A percentile compares a stretch with the other conserved stretches of the same genome.
phyloP scores from a whole-genome alignment of 92 coral and sea anemone species.

The Epizoanthus illoricatus region DNA sequence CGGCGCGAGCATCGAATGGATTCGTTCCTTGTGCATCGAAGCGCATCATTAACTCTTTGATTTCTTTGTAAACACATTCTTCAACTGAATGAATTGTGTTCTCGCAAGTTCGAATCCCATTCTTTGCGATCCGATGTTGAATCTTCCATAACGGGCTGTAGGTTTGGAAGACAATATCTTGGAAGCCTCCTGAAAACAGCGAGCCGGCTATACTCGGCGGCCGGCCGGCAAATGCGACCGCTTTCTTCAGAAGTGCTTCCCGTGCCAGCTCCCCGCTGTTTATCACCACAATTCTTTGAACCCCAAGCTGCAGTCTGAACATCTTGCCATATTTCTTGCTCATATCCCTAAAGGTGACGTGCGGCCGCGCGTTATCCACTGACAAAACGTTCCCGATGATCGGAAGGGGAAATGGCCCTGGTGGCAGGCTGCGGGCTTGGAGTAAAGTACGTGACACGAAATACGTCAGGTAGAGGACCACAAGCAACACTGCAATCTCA shows the following conservation, averaged over 20 bases:
- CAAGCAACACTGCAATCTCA: not conserved
- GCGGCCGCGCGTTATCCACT: slow-evolving; percentile 60
- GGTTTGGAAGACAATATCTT: slow-evolving; percentile 70
- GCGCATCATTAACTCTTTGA: slow-evolving; percentile 50
- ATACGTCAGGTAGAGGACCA: not conserved
- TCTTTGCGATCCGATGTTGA: slow-evolving; percentile 60
- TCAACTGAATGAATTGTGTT: slow-evolving; percentile 50
- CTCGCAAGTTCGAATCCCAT: slow-evolving; percentile 53
- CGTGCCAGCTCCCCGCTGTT: slow-evolving; percentile 71
- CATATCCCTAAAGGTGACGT: slow-evolving; percentile 60
- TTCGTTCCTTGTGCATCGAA: slow-evolving; percentile 42
- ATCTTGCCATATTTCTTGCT: slow-evolving; percentile 69
- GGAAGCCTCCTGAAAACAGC: slow-evolving; percentile 57
- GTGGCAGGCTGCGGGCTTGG: slow-evolving; percentile 65
- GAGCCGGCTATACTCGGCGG: slow-evolving; percentile 70
- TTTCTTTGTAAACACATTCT: slow-evolving; percentile 58
- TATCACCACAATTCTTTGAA: slow-evolving; percentile 63
- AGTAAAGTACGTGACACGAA: slow-evolving; percentile 33
- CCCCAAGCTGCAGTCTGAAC: slow-evolving; percentile 68
- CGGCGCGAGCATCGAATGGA: slow-evolving; percentile 59
- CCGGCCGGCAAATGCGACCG: slow-evolving; percentile 73
- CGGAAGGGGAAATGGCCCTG: slow-evolving; percentile 89
- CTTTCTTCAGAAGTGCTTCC: slow-evolving; percentile 74
- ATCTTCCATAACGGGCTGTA: slow-evolving; percentile 56
- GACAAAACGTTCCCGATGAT: slow-evolving; percentile 73